Base-by-base conservation (phyloP, 1,140 invertebrate genomes). In the Hypsibius dujardini region DNA sequence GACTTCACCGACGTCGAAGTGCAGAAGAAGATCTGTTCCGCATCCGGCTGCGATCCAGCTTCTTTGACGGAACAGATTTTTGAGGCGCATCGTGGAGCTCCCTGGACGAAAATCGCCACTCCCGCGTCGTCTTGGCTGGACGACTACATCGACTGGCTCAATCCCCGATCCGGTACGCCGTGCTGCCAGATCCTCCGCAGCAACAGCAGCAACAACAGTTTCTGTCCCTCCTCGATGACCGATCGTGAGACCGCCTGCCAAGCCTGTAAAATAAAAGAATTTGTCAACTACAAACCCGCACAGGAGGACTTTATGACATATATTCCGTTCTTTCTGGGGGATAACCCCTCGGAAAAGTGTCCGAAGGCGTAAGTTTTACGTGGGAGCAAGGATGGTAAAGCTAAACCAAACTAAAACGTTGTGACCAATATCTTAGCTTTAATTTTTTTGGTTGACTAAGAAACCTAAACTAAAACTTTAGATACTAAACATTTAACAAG, bases 61-160 rank as follows among this genome's bases (percentile, higher is more conserved):
- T 96, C 92, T 46, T 76, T 97, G 0, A 81, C 86, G 0, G 87
- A 87, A 28, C 92, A 96, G 79, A 83, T 97, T 45, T 92, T 87
- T 76, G 78, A 84, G 50, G 88, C 90, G 3, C 82, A 88, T 0
- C 81, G 83, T 71, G 80, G 84, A 74, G 79, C 86, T 2, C 80
- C 87, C 46, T 81, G 86, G 71, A 88, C 91, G 0, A 93, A 86
- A 74, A 88, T 95, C 72, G 85, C 86, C 1, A 83, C 85, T 69
- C 83, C 85, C 69, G 84, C 90, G 0, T 85, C 85, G 47, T 92
- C 89, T 1, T 96, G 93, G 93, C 77, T 96, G 42, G 93, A 95
- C 76, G 91, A 94, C 79, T 95, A 90, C 76, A 85, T 89, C 71
- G 88, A 89, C 76, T 96, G 92, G 92, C 79, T 83, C 46, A 79